Base-by-base conservation (phyloP, 64 coral and sea anemone species). In the Dendronephthya gigantea region DNA sequence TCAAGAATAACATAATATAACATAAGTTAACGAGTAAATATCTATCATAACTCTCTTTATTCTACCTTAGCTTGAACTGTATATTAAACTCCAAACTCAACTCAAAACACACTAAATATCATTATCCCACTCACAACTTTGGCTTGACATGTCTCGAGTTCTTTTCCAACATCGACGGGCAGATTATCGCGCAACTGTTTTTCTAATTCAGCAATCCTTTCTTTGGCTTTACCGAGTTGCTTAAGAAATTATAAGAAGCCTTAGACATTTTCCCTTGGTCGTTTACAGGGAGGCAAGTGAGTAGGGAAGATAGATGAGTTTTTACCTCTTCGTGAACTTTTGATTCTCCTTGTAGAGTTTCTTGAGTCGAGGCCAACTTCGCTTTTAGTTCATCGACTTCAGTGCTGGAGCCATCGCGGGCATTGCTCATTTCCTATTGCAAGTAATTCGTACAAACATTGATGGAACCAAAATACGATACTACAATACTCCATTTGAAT, bases 81-180 rank as follows among this genome's bases (percentile, higher is more conserved):
- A n/a, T n/a, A n/a, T n/a, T n/a, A n/a, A n/a, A n/a, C n/a, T n/a
- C n/a, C 41, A 45, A 45, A 45, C 41, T 45, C 4, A 45, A 45
- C 41, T 45, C 4, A 45, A 45, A n/a, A n/a, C n/a, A n/a, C n/a
- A n/a, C n/a, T n/a, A n/a, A n/a, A n/a, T n/a, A n/a, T n/a, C n/a
- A n/a, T n/a, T n/a, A n/a, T 35, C 38, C 1, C 31, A 88, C 94
- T 89, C 27, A 97, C 94, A 68, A 97, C 56, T 90, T 89, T 98
- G 41, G 88, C 87, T 50, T 93, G 89, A 52, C 91, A 97, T 27
- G 89, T 49, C 83, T 93, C 85, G 52, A 98, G 93, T 92, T 98
- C 95, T 68, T 93, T 93, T 2, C 92, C 95, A 68, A 92, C 91
- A 69, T 98, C 95, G 28, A 98, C 34, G 16, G 95, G 95, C 49